Evolutionary conservation across 1,140 invertebrate genomes (phyloP).

Genomic region (Lutraria rhynchaena): DNA sequence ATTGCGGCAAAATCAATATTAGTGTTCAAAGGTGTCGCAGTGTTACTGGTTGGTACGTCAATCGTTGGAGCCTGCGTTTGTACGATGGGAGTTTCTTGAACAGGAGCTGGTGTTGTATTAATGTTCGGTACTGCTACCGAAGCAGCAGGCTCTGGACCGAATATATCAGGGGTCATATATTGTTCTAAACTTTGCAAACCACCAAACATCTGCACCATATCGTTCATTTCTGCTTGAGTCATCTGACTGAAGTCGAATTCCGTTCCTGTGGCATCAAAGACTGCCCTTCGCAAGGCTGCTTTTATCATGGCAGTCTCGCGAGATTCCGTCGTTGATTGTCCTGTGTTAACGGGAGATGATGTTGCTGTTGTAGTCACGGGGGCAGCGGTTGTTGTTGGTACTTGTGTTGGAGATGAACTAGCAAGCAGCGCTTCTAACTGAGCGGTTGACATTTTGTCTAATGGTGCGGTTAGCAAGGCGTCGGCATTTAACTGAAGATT

Average conservation of each 20-base stretch:
- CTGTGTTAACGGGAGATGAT: not conserved
- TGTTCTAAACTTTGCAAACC: slow-evolving; percentile 14
- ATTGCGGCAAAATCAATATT: not conserved
- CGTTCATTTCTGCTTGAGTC: slow-evolving; percentile 29
- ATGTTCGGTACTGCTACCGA: not conserved
- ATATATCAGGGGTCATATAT: slow-evolving; percentile 1
- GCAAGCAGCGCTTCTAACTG: not conserved
- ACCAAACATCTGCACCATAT: slow-evolving; percentile 31
- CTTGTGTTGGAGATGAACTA: not conserved
- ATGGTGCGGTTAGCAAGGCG: not conserved
- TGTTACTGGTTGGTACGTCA: too few relatives aligned
- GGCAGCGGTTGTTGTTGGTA: not conserved
- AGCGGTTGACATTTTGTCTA: not conserved
- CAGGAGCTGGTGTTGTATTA: not conserved
- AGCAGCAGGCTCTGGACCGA: not conserved
- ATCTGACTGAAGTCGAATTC: slow-evolving; percentile 17
- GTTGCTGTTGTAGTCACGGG: not conserved
- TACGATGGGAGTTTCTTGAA: too few relatives aligned
- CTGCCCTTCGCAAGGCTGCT: too few relatives aligned
- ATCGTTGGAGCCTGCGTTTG: not conserved
- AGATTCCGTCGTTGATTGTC: too few relatives aligned
- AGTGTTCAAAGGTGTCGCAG: too few relatives aligned
- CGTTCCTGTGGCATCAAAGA: too few relatives aligned
- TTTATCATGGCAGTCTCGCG: too few relatives aligned
- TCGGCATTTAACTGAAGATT: too few relatives aligned